These are phyloP conservation scores for Hartigia nigra DNA, from an alignment of 2,888 invertebrate species.

Conservation along the genomic window DNA sequence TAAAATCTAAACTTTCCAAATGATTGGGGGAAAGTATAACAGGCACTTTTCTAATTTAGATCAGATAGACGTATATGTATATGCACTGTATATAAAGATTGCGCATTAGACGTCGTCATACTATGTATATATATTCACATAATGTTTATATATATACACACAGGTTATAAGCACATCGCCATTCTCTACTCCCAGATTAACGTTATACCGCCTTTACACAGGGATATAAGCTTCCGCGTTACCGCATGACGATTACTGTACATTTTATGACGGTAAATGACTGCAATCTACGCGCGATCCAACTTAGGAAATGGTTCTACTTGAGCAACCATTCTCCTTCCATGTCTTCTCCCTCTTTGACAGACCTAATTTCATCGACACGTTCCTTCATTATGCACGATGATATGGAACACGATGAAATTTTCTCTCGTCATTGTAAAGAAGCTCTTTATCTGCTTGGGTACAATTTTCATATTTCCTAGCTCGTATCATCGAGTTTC, in stretches of 20 bases:
- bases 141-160: background rate
- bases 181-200: background rate
- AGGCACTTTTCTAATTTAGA: background rate
- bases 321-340: slow-evolving; percentile 14
- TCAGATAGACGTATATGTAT: background rate
- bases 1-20: background rate
- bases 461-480: background rate
- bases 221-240: slow-evolving; percentile 34
- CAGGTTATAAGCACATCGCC: background rate
- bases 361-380: background rate
- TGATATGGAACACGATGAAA: background rate
- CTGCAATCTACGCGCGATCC: slow-evolving; percentile 47
- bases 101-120: background rate
- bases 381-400: background rate
- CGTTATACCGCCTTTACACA: background rate
- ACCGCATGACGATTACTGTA: slow-evolving; percentile 38
- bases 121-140: background rate
- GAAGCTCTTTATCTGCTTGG: no score
- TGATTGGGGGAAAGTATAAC: background rate
- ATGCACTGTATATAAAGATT: background rate
- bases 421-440: background rate
- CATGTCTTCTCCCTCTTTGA: background rate
- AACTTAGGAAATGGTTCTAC: slow-evolving; percentile 36
- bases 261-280: slow-evolving; percentile 46
- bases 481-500: no score